Conservation (phyloP, 2,888 invertebrate genomes). For the Scaptomyza caliginosa region DNA sequence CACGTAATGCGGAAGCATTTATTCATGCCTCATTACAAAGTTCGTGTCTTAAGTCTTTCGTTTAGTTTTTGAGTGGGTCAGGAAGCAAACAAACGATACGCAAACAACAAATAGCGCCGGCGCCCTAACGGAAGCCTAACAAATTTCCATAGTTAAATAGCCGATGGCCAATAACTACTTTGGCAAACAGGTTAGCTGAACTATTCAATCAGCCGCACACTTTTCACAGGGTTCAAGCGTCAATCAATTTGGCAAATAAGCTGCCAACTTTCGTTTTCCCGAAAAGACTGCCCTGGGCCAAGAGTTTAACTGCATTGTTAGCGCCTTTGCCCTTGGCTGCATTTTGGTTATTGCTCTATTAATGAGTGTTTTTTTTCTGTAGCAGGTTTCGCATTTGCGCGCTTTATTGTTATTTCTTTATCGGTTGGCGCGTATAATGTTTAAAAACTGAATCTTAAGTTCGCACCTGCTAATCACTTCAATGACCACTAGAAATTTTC, state of each 20-base stretch:
- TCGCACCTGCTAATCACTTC: constrained; percentile 43
- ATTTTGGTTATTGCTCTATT: constrained; percentile 45
- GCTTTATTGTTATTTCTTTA: constrained; percentile 63
- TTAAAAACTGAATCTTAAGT: constrained; percentile 20
- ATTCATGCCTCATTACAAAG: constrained; percentile 45
- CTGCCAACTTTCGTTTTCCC: constrained; percentile 65
- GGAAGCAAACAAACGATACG: constrained; percentile 43
- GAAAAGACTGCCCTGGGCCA: constrained; percentile 55
- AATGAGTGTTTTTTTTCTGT: constrained; percentile 40
- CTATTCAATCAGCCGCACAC: not conserved
- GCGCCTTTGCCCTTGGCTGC: constrained; percentile 34
- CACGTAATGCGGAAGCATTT: constrained; percentile 61
- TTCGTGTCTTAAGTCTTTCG: constrained; percentile 71
- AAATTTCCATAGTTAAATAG: constrained; percentile 37
- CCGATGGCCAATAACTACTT: constrained; percentile 6
- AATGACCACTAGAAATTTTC: constrained; percentile 57
- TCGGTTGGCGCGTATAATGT: constrained; percentile 23
- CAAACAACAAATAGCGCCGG: not conserved
- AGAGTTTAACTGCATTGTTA: constrained; percentile 51
- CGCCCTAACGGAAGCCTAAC: constrained; percentile 55
- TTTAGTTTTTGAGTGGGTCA: constrained; percentile 51
- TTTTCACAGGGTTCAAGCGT: constrained; percentile 5
- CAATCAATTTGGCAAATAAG: constrained; percentile 44
- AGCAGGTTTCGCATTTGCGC: constrained; percentile 57
- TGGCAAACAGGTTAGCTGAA: not conserved